Conservation (phyloP, 2,888 invertebrate genomes). For the Urechis unicinctus region DNA sequence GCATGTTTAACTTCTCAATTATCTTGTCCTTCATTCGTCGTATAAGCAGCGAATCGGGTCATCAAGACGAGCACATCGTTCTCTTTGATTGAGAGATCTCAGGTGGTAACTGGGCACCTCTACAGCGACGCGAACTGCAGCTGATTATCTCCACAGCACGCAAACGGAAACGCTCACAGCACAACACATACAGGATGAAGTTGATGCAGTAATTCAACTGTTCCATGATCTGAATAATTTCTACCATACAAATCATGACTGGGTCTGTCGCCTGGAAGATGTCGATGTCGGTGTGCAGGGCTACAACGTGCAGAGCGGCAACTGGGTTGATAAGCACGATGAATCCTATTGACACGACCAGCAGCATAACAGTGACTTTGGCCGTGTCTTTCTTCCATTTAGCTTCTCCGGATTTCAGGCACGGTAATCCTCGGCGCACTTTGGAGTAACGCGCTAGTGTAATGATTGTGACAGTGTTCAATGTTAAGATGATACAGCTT, state of each 20-base stretch:
- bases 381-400: not conserved
- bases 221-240: constrained; percentile 28
- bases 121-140: too few species aligned
- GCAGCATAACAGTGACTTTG: constrained; percentile 25
- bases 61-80: too few species aligned
- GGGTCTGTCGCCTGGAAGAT: constrained; percentile 21
- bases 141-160: not conserved
- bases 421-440: not conserved
- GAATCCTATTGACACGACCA: constrained; percentile 25
- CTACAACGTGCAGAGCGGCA: constrained; percentile 22
- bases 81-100: too few species aligned
- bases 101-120: too few species aligned
- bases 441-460: constrained; percentile 1
- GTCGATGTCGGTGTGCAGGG: constrained; percentile 18
- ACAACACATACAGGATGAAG: constrained; percentile 30
- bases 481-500: constrained; percentile 16
- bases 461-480: constrained; percentile 22
- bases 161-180: constrained; percentile 21
- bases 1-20: too few species aligned
- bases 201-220: constrained; percentile 32
- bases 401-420: not conserved
- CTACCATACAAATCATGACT: constrained; percentile 22
- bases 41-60: too few species aligned
- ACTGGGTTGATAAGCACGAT: constrained; percentile 26
- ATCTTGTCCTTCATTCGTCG: too few species aligned